Evolutionary conservation across 2,797 vertebrate species (phyloP).

Genomic region (Coranthus polyacanthus): DNA sequence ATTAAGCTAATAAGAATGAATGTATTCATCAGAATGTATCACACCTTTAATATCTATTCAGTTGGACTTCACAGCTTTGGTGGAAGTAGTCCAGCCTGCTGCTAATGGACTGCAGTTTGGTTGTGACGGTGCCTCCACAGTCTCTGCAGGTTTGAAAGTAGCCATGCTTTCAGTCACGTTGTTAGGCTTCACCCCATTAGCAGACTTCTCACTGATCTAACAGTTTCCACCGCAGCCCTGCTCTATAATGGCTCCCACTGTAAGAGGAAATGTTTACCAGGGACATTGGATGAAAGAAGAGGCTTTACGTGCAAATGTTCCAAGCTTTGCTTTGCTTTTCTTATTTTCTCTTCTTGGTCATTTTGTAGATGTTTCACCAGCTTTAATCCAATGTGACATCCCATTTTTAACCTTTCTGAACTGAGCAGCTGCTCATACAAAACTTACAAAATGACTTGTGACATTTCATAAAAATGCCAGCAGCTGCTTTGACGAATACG

Average conservation of each 20-base stretch:
- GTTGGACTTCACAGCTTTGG: slow-evolving; percentile 26
- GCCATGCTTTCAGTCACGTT: slow-evolving; percentile 25
- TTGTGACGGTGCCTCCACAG: slow-evolving; percentile 17
- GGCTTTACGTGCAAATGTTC: slow-evolving; percentile 17
- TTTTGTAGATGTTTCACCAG: neutral
- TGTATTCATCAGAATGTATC: neutral
- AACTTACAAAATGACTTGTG: too few species aligned
- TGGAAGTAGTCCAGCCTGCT: neutral
- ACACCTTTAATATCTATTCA: slow-evolving; percentile 17
- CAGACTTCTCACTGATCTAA: slow-evolving; percentile 16
- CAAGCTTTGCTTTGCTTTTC: neutral
- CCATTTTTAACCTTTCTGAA: neutral
- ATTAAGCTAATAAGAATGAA: neutral
- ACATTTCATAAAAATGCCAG: too few species aligned
- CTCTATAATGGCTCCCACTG: slow-evolving; percentile 17
- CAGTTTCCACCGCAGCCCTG: slow-evolving; percentile 28
- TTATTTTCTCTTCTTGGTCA: slow-evolving; percentile 7
- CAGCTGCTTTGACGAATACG: too few species aligned
- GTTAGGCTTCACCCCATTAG: slow-evolving; percentile 41
- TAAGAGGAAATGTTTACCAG: slow-evolving; percentile 16
- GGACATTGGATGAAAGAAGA: slow-evolving; percentile 7
- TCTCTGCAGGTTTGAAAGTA: slow-evolving; percentile 18
- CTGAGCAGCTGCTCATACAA: too few species aligned
- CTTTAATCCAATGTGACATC: neutral
- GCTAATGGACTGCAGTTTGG: slow-evolving; percentile 32